Evolutionary conservation across 2,888 invertebrate species (phyloP), one percentile per base, ranked within the genome.

Genomic region (Marasmarcha lunaedactyla): DNA sequence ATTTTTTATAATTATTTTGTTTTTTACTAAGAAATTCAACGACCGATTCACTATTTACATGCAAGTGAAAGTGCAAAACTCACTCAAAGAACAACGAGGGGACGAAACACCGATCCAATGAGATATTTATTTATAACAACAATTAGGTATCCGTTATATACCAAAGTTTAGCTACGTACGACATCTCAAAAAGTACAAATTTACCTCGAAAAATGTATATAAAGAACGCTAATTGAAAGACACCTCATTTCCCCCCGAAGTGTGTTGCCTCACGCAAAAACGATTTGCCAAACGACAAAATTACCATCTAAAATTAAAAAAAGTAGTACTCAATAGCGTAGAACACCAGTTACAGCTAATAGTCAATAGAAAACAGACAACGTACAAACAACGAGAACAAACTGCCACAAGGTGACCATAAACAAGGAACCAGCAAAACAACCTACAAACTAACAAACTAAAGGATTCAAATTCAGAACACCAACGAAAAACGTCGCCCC

Each of bases 271-370:
- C 65, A 62, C 63, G 60, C 64, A 20, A 20, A 20, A 59, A 70
- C 74, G 72, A 76, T 74, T 74, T 76, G 76, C 72, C 65, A 65
- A 63, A 68, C 55, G 59, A 61, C 66, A 64, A 71, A 66, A 71
- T 20, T 20, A 20, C 20, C 55, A 60, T 69, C 67, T 67, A 71
- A 69, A 71, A 61, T 51, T 46, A n/a, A 11, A 10, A 30, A 57
- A 57, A 50, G 46, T 43, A 45, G 48, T 47, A 35, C 40, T 43
- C 45, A 46, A 51, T 44, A 50, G 48, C 51, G 54, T 51, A 20
- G 20, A 20, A 55, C 48, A 45, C 44, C 51, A 49, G 54, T 52
- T 48, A 52, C 51, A 49, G 54, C 52, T 48, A 52, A 50, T 54
- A 55, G 20, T 20, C 20, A 20, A 20, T 20, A 37, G 54, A 58